Evolutionary conservation across 2,797 vertebrate genomes (phyloP).

Genomic region (Sebastes steindachneri): DNA sequence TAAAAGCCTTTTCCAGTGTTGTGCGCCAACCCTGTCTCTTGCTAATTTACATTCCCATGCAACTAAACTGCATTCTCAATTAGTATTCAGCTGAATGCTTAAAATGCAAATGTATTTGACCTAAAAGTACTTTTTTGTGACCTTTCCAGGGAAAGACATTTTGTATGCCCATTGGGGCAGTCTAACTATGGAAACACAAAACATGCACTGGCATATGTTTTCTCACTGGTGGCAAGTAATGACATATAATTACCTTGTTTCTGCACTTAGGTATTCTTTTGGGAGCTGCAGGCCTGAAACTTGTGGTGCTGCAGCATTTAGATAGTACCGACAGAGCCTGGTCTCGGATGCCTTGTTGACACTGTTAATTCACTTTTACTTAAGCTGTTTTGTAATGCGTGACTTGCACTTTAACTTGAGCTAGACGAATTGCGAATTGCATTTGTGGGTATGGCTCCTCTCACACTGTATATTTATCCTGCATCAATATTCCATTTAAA

Average conservation of each 20-base stretch:
- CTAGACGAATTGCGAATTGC: neutral
- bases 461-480: neutral
- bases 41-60: neutral
- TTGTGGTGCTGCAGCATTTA: neutral
- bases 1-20: neutral
- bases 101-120: constrained; percentile 5
- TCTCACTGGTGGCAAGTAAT: neutral
- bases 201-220: neutral
- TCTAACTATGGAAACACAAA: constrained; percentile 1
- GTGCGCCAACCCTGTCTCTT: neutral
- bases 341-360: neutral
- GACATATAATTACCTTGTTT: neutral
- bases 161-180: neutral
- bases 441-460: neutral
- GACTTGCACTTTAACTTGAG: neutral
- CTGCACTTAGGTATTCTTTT: neutral
- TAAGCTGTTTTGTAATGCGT: neutral
- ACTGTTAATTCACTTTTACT: neutral
- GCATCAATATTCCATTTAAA: neutral
- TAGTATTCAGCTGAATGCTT: neutral
- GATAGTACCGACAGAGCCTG: neutral
- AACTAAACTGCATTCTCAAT: neutral
- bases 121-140: neutral
- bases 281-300: neutral
- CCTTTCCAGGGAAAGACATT: neutral